Conservation (phyloP, 1,140 invertebrate genomes). For the Phortica variegata region DNA sequence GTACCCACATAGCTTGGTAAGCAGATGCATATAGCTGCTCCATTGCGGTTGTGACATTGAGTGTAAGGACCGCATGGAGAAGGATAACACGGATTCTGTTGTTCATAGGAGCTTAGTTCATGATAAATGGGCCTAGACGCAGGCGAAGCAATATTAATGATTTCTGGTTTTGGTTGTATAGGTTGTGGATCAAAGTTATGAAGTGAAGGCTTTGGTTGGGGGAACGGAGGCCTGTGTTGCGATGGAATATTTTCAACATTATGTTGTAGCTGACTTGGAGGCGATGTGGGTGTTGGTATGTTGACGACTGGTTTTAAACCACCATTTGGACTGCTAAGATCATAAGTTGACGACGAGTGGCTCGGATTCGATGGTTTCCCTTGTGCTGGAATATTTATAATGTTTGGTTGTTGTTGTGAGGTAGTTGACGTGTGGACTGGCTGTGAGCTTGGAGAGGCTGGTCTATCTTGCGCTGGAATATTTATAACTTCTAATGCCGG, state of each 20-base stretch:
- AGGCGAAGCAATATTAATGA: constrained; percentile 17
- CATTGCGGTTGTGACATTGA: constrained; percentile 64
- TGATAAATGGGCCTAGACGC: background rate
- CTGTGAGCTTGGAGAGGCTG: constrained; percentile 11
- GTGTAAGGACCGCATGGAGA: constrained; percentile 73
- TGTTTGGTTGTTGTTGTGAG: constrained; percentile 4
- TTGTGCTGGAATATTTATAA: constrained; percentile 23
- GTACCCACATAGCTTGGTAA: constrained; percentile 66
- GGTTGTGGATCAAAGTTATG: constrained; percentile 1
- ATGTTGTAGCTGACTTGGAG: constrained; percentile 56
- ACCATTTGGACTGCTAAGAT: constrained; percentile 1
- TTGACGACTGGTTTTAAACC: background rate
- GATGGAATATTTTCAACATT: constrained; percentile 59
- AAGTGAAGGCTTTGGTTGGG: background rate
- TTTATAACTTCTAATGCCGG: constrained; percentile 27
- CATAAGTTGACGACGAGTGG: constrained; percentile 6
- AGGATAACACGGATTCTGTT: constrained; percentile 69
- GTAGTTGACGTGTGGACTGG: background rate
- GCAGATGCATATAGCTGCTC: constrained; percentile 67
- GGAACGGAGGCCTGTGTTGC: constrained; percentile 64
- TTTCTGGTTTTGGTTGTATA: constrained; percentile 5
- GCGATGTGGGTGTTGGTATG: background rate
- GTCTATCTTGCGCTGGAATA: constrained; percentile 15
- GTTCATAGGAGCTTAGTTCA: constrained; percentile 69
- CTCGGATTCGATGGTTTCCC: constrained; percentile 5